A percentile compares a stretch with the other conserved stretches of the same genome.
phyloP scores from a whole-genome alignment of 92 coral and sea anemone genomes.

The Phenganax subtilis region DNA sequence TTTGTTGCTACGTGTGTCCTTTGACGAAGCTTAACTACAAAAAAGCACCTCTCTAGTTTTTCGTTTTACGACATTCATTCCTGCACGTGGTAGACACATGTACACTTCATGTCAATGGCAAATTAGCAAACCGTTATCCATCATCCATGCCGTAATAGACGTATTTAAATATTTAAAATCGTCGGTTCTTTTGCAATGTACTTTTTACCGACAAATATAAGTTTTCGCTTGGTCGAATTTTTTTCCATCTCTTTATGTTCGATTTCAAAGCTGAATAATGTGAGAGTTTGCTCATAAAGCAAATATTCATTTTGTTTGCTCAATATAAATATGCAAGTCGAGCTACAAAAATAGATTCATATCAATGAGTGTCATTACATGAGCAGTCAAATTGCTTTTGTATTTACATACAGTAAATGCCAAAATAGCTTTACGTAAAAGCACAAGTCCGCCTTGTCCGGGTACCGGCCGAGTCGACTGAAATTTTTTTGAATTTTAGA shows the following conservation, averaged over 20 bases:
- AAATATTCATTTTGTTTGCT: constrained; percentile 6
- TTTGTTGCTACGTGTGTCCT: neutral
- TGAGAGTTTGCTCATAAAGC: neutral
- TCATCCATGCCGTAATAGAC: neutral
- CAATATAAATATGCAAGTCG: constrained; percentile 21
- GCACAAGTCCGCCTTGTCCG: neutral
- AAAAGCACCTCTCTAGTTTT: too few relatives aligned
- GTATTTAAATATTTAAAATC: neutral
- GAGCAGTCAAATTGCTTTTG: neutral
- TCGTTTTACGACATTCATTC: too few relatives aligned
- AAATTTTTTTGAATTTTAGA: neutral
- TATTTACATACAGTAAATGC: constrained; percentile 7
- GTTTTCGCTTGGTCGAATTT: too few relatives aligned
- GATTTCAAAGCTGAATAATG: too few relatives aligned
- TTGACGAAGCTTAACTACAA: too few relatives aligned
- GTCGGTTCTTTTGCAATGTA: neutral
- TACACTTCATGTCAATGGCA: constrained; percentile 1
- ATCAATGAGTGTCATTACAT: neutral
- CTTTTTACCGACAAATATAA: neutral
- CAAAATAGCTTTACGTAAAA: neutral
- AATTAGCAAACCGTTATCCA: neutral
- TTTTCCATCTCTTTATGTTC: too few relatives aligned
- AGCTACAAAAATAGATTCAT: constrained; percentile 6
- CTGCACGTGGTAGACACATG: constrained; percentile 12
- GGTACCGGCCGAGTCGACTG: neutral